Evolutionary conservation across 2,113 vertebrate genomes (phyloP), one percentile per base, ranked within the genome.

Genomic region (Alouatta palliata): DNA sequence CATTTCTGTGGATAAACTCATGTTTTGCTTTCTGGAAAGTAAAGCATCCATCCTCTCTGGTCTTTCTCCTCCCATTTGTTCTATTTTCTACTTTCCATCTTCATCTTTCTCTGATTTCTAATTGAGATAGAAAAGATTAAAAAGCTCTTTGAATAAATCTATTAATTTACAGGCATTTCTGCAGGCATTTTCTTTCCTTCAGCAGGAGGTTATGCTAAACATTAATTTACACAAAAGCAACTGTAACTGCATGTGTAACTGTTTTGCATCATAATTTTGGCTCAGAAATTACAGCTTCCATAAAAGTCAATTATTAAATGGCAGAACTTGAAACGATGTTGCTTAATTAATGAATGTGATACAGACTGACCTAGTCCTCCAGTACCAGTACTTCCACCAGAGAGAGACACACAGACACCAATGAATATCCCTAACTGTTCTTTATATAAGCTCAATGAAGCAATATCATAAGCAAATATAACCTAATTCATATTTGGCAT

Each of bases 271-370:
- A 92, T 76, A 32, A 25, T 97, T 97, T 97, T 88, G 93, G 37
- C 56, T 97, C 71, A 94, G 94, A 95, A 95, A 90, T 89, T 71
- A 97, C 52, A 95, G 25, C 5, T 96, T 92, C 25, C 14, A 43
- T 75, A 75, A n/a, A 73, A 89, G 73, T 95, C 52, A 96, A 19
- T 95, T 96, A 95, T 88, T 87, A 86, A 92, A 79, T 16, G 30
- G 40, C 47, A 98, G 84, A 97, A 97, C 23, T 35, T 96, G 58
- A 68, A 96, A 68, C 8, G 47, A 76, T 12, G 43, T 86, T 93
- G 85, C 20, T 87, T 90, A 98, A 97, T 97, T 96, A 98, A 20
- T 14, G 86, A 97, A 73, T 66, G 40, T 61, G 27, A 64, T 82
- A 47, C 0, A 89, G 45, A 90, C 32, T 45, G 56, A 76, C 43